phyloP scores from a whole-genome alignment of 1,140 invertebrate genomes.

The Drosophila albomicans region DNA sequence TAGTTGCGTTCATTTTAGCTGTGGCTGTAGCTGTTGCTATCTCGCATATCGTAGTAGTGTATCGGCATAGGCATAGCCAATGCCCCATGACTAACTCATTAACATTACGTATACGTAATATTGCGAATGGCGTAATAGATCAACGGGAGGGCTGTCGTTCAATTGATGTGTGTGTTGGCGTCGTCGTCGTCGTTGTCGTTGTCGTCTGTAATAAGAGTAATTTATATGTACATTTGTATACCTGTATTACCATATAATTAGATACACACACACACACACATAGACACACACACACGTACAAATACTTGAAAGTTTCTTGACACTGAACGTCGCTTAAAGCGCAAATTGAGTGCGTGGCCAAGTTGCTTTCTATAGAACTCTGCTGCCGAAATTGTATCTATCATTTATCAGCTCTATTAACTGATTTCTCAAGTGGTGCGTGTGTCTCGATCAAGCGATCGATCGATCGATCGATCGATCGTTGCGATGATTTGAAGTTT shows the following conservation, averaged over 20 bases:
- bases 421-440: slow-evolving; percentile 68
- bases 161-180: slow-evolving; percentile 14
- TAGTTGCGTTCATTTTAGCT: too few relatives aligned
- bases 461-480: slow-evolving; percentile 9
- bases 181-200: slow-evolving; percentile 27
- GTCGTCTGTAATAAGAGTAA: slow-evolving; percentile 72
- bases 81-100: slow-evolving; percentile 54
- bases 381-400: slow-evolving; percentile 67
- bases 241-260: slow-evolving; percentile 83
- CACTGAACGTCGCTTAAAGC: slow-evolving; percentile 54
- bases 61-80: slow-evolving; percentile 20
- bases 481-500: slow-evolving; percentile 48
- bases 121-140: slow-evolving; percentile 75
- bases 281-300: neutral
- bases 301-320: slow-evolving; percentile 76
- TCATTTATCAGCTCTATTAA: slow-evolving; percentile 81
- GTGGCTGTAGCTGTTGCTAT: neutral
- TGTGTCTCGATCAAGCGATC: slow-evolving; percentile 20
- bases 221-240: slow-evolving; percentile 81
- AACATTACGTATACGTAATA: slow-evolving; percentile 55
- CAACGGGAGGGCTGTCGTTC: slow-evolving; percentile 59
- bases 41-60: neutral
- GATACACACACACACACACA: slow-evolving; percentile 45
- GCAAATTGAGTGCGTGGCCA: slow-evolving; percentile 46
- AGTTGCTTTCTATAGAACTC: slow-evolving; percentile 15